Conservation (phyloP, 2,888 invertebrate species). For the Agrotis puta region DNA sequence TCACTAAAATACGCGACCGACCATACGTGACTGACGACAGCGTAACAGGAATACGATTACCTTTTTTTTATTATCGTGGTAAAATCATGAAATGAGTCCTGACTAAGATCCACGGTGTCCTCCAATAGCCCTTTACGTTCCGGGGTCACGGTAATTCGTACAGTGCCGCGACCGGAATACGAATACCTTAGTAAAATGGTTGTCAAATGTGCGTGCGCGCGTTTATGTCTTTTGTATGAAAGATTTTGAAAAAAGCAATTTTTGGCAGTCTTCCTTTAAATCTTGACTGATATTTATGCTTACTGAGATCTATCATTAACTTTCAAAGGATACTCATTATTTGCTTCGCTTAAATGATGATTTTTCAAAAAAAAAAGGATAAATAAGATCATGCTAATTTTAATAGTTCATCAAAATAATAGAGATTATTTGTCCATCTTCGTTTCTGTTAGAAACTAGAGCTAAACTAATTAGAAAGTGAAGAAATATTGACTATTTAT, state of each 20-base stretch:
- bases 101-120: no score
- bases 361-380: no score
- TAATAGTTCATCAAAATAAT: not conserved
- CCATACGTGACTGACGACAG: no score
- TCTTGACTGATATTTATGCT: not conserved
- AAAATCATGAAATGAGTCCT: no score
- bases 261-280: no score
- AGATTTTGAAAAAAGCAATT: not conserved
- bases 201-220: constrained; percentile 5
- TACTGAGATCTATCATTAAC: not conserved
- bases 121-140: no score
- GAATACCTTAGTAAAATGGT: not conserved
- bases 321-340: not conserved
- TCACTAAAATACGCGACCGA: no score
- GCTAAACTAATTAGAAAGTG: not conserved
- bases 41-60: no score
- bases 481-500: not conserved
- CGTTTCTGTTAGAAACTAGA: not conserved
- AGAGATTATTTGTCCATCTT: not conserved
- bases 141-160: no score
- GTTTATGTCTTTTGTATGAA: constrained; percentile 62
- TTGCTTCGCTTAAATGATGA: not conserved
- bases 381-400: not conserved
- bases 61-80: no score
- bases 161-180: no score